Base-by-base conservation (phyloP, 2,797 vertebrate species). In the Poecile montanus region DNA sequence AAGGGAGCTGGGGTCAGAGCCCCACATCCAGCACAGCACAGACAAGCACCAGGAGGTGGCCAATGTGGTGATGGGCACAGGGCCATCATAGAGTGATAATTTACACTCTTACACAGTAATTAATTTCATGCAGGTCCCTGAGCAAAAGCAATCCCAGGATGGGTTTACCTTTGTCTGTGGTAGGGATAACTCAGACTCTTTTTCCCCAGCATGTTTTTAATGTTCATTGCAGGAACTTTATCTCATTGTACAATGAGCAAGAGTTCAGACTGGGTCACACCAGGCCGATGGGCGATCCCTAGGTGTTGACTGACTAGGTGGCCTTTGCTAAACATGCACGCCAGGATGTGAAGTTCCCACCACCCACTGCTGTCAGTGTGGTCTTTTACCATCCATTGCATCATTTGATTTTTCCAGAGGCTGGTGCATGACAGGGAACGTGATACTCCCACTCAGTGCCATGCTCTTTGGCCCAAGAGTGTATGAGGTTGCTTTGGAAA, bases 201-300 rank as follows among this genome's bases (percentile, higher is more conserved):
- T 36, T 36, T 34, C 27, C 30, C 29, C 12, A 26, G 61, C 21
- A 8, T 16, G 12, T 47, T 67, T 63, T 18, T 60, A 40, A 7
- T 40, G n/a, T 67, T 45, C 40, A 30, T 7, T 47, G 12, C n/a
- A 66, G 53, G 25, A 66, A 47, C 25, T 60, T 66, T 21, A 26
- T 66, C 40, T 20, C 20, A 29, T 53, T 40, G 40, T 53, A 18
- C 34, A 54, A 10, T 19, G 34, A 10, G 15, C 16, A 16, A 7
- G 50, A 57, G 16, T 57, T 70, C 7, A n/a, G 44, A 21, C 6
- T n/a, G 23, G 19, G 19, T 11, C 1, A 2, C 16, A 17, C 6
- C 36, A 70, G 26, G 16, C 29, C 1, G 0, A 10, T 36, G 25
- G 44, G 18, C 0, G 1, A 3, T 62, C 18, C 10, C 32, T n/a